These are phyloP conservation scores for Gibbula magus DNA, from an alignment of 2,888 invertebrate genomes.

Conservation along the genomic window DNA sequence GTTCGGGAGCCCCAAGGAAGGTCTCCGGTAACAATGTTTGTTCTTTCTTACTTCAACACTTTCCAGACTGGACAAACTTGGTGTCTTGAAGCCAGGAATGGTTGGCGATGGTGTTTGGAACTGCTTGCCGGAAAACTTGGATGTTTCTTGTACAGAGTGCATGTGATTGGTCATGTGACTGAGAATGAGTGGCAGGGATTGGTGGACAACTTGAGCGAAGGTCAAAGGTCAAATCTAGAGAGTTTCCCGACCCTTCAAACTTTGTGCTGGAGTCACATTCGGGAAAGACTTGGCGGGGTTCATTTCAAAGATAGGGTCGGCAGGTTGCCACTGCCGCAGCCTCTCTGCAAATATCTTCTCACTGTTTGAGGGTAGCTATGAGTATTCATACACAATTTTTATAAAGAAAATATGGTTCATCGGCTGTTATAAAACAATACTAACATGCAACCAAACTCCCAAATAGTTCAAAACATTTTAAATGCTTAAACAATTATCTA, in stretches of 20 bases:
- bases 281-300: neutral
- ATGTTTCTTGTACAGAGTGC: conserved; percentile 2
- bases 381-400: too few species aligned
- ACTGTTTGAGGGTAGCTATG: neutral
- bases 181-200: neutral
- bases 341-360: neutral
- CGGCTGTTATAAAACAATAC: too few species aligned
- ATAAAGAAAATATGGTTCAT: too few species aligned
- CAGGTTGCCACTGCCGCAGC: neutral
- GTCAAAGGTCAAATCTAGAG: neutral
- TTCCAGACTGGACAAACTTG: conserved; percentile 6
- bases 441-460: too few species aligned
- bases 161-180: neutral
- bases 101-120: conserved; percentile 1
- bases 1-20: neutral
- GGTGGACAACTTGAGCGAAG: neutral
- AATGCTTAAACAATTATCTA: too few species aligned
- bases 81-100: neutral
- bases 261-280: neutral
- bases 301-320: neutral
- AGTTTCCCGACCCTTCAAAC: neutral
- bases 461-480: too few species aligned
- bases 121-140: neutral
- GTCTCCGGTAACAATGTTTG: neutral
- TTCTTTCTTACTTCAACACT: neutral